Evolutionary conservation across 2,797 vertebrate genomes (phyloP), one percentile per base, ranked within the genome.

Genomic region (Sebastes diaconus): DNA sequence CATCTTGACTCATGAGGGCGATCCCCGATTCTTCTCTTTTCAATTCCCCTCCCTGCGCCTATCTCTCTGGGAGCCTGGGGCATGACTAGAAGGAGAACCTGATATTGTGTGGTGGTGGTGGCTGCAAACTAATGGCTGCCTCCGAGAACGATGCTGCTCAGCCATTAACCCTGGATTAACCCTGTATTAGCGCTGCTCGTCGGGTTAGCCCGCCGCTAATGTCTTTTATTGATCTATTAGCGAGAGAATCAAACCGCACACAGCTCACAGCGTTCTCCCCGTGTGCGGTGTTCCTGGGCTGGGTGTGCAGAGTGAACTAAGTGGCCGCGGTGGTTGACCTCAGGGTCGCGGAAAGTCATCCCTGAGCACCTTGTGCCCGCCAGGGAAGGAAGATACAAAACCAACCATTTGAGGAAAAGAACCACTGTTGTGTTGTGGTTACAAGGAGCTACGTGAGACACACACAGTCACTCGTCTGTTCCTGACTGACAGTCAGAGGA

Each of bases 101-200:
- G 83, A 88, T 90, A 88, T 88, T 87, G 87, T 88, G 84, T 42
- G 88, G 90, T 66, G 84, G 14, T 42, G 42, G 42, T 20, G 70
- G 84, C 84, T 58, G 80, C 63, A 72, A 90, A 90, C 90, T 91
- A 93, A 95, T 92, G 90, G 92, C 87, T 68, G 90, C 89, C 88
- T 90, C 79, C 24, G 79, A 88, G 90, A 90, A 91, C 68, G 90
- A 92, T 81, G 92, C 88, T 76, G 90, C 91, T 89, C 84, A 84
- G 89, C 93, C 92, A 95, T 94, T 94, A 94, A 94, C 94, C 94
- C 92, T 88, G 92, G 90, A 93, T 95, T 94, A 94, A 94, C 93
- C 93, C 90, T 92, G 93, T 93, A 94, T 94, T 93, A 93, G 92
- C 85, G 74, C 84, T 91, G 90, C 93, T 92, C 81, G 84, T 89